Evolutionary conservation across 2,113 vertebrate genomes (phyloP).

Genomic region (Notothenia rossii): DNA sequence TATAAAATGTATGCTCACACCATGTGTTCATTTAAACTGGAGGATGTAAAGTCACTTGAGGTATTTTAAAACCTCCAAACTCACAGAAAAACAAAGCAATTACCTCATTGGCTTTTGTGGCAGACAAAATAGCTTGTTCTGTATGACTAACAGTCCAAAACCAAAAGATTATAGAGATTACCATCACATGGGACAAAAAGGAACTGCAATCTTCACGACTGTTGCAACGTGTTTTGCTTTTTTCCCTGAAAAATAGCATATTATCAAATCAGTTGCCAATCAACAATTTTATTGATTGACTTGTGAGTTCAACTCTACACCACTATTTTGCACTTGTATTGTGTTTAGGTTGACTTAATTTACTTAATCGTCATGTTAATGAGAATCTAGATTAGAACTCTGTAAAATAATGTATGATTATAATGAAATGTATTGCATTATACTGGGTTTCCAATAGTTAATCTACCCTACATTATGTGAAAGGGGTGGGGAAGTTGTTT

Average conservation of each 20-base stretch:
- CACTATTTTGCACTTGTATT: not conserved
- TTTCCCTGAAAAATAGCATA: slow-evolving; percentile 1
- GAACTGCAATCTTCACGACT: not conserved
- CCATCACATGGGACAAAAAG: not conserved
- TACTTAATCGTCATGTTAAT: not conserved
- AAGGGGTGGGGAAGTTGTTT: not conserved
- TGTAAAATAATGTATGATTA: not conserved
- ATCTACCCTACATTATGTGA: not conserved
- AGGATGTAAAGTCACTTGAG: not conserved
- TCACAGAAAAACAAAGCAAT: not conserved
- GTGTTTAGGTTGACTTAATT: too few relatives aligned
- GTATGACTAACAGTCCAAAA: not conserved
- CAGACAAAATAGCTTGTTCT: not conserved
- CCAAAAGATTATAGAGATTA: not conserved
- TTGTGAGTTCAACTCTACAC: not conserved
- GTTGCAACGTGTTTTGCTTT: too few relatives aligned
- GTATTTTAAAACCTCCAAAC: not conserved
- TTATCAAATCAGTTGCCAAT: not conserved
- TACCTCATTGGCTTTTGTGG: not conserved
- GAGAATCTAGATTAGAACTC: not conserved
- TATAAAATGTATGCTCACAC: not conserved
- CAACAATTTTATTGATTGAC: not conserved
- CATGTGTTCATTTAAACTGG: not conserved
- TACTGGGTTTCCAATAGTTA: not conserved
- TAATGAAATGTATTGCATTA: not conserved